Evolutionary conservation across 2,113 vertebrate species (phyloP).

Genomic region (Strix uralensis): DNA sequence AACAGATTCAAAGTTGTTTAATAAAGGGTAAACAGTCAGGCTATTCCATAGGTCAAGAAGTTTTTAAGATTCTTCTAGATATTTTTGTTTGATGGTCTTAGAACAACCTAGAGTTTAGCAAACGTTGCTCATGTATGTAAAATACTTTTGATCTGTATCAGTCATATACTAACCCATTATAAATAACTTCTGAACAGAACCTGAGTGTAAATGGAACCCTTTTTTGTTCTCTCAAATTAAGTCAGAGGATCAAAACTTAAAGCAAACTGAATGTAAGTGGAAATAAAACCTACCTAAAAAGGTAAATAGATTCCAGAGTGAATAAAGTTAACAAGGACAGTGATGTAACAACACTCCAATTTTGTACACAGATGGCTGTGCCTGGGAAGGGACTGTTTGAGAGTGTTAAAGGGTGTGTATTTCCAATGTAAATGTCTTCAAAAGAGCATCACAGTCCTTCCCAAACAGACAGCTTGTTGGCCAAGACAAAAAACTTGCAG

Average conservation of each 20-base stretch:
- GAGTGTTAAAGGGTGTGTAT: neutral
- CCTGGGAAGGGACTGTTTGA: neutral
- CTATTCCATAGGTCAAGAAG: neutral
- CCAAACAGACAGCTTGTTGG: neutral
- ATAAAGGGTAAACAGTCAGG: neutral
- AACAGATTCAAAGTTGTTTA: neutral
- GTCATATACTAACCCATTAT: neutral
- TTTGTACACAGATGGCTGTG: neutral
- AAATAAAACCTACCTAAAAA: neutral
- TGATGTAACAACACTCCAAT: neutral
- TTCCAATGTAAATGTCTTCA: neutral
- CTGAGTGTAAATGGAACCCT: neutral
- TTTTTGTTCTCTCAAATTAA: neutral
- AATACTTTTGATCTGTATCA: neutral
- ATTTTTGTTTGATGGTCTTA: neutral
- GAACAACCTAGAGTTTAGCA: neutral
- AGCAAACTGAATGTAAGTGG: neutral
- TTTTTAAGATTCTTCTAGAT: neutral
- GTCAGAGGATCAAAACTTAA: neutral
- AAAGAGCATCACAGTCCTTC: neutral
- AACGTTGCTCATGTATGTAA: neutral
- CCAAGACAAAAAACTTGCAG: neutral
- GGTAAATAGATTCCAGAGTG: neutral
- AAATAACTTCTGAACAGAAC: neutral
- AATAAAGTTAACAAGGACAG: neutral